These are phyloP conservation scores for Habropoda laboriosa DNA, from an alignment of 1,140 invertebrate species.

Conservation along the genomic window DNA sequence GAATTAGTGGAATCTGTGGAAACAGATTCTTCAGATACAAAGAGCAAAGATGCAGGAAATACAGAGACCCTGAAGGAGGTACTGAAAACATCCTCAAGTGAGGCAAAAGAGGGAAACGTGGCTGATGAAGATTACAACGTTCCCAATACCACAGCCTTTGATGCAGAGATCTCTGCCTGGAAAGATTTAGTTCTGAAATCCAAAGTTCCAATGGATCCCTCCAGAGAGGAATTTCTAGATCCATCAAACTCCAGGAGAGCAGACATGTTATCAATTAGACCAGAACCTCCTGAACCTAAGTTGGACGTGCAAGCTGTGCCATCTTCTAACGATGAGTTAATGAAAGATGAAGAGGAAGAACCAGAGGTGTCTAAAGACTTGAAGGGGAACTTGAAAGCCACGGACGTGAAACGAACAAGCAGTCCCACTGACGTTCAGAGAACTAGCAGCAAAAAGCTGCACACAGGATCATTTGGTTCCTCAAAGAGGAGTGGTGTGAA, in stretches of 20 bases:
- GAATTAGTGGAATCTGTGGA: background rate
- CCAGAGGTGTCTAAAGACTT: background rate
- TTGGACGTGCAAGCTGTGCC: constrained; percentile 58
- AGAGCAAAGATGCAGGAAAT: background rate
- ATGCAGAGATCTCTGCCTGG: constrained; percentile 66
- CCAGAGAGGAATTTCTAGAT: background rate
- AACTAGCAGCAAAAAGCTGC: constrained; percentile 19
- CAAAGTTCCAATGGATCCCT: constrained; percentile 1
- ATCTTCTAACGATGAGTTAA: background rate
- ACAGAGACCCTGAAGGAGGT: background rate
- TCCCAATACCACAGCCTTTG: background rate
- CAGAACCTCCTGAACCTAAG: constrained; percentile 67
- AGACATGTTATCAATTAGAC: constrained; percentile 63
- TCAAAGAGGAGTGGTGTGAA: too few relatives aligned
- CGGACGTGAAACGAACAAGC: background rate
- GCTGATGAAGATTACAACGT: constrained; percentile 58
- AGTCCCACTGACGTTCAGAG: background rate
- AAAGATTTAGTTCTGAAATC: constrained; percentile 54
- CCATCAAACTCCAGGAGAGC: background rate
- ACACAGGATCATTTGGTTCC: background rate
- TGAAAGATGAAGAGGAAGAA: background rate
- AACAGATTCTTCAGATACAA: too few relatives aligned
- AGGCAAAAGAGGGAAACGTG: background rate
- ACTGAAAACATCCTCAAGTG: background rate
- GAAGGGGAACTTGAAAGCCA: background rate